Conservation (phyloP, 2,888 invertebrate genomes). For the Xestia sexstrigata region DNA sequence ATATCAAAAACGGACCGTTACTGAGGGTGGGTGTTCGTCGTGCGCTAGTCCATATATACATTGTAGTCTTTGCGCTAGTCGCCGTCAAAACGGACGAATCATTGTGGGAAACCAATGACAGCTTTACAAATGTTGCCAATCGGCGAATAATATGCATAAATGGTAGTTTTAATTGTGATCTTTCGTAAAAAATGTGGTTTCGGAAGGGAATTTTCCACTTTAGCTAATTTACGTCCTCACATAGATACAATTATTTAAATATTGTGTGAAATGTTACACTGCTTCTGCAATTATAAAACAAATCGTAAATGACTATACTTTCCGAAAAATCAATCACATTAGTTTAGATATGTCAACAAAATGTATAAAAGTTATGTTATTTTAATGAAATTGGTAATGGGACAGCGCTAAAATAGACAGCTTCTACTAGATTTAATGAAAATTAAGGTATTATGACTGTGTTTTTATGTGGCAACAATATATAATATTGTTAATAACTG, state of each 20-base stretch:
- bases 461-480: neutral
- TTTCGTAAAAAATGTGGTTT: constrained; percentile 3
- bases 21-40: too few relatives aligned
- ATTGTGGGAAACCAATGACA: neutral
- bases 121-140: neutral
- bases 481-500: neutral
- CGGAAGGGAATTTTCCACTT: constrained; percentile 18
- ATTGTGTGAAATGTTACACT: neutral
- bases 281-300: neutral
- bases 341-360: neutral
- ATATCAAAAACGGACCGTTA: neutral
- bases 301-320: constrained; percentile 11
- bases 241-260: constrained; percentile 15
- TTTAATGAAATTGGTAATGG: neutral
- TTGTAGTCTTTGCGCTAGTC: too few relatives aligned
- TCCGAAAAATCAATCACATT: neutral
- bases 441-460: neutral
- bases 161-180: neutral
- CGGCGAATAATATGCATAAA: too few relatives aligned
- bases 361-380: constrained; percentile 12
- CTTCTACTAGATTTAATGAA: neutral
- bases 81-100: constrained; percentile 3
- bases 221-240: constrained; percentile 1
- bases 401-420: neutral
- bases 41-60: too few relatives aligned